Base-by-base conservation (phyloP, 2,113 vertebrate species). In the Gymnarchus niloticus region DNA sequence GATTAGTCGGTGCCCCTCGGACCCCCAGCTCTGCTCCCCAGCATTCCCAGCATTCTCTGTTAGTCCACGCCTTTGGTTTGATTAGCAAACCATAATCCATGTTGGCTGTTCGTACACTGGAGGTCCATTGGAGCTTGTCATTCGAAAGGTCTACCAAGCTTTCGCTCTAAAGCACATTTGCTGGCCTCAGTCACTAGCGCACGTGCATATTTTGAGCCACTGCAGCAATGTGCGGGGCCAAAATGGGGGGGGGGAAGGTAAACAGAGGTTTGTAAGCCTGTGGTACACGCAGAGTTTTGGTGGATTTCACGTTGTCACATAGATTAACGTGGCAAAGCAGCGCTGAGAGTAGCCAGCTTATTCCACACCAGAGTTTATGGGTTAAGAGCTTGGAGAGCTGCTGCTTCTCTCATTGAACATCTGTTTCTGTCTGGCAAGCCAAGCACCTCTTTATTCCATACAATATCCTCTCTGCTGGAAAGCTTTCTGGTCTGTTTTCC, bases 371-470 rank as follows among this genome's bases (percentile, higher is more conserved):
- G 83, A 82, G 81, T 84, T 85, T 87, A 82, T 28, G 33, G 76
- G 85, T 85, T 85, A 83, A 86, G 85, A 84, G 87, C 87, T 87
- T 86, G 81, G 23, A 87, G 86, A 84, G 65, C 25, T 52, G 56
- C 83, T 86, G 83, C 85, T 83, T 59, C 80, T 48, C 88, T 87
- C 85, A 85, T 89, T 86, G 85, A 86, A 86, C 87, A 85, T 87
- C 83, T 87, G 85, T 85, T 84, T 86, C 83, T 86, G 85, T 85
- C 82, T 86, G 83, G 83, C 85, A 83, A 48, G 78, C 86, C 85
- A 86, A 87, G 85, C 85, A 85, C 85, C 87, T 86, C 85, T 87
- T 87, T 83, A 85, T 76, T 46, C 77, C 59, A 83, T 73, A 83
- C 82, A 56, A 85, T 83, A 57, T 51, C 51, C 76, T 84, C 73